These are phyloP conservation scores for Rhynchopsitta pachyrhyncha DNA, from an alignment of 2,113 vertebrate genomes.

Conservation along the genomic window DNA sequence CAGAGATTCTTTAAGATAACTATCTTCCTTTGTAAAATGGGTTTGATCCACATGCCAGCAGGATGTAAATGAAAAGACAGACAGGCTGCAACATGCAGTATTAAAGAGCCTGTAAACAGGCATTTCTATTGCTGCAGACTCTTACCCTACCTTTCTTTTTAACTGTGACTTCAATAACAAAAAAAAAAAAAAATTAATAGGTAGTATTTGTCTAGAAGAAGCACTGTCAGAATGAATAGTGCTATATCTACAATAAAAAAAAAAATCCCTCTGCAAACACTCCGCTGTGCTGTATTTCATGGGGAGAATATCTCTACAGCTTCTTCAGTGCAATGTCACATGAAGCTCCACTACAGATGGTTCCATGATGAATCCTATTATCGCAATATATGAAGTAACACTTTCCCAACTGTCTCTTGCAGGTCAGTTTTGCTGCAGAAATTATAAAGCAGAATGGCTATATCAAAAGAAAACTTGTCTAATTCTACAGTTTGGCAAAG, in stretches of 20 bases:
- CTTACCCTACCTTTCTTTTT: not conserved
- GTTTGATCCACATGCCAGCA: not conserved
- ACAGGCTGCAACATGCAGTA: not conserved
- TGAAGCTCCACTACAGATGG: not conserved
- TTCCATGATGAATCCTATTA: slow-evolving; percentile 6
- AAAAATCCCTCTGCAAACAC: not conserved
- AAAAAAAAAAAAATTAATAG: not conserved
- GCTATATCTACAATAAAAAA: not conserved
- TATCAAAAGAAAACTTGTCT: not conserved
- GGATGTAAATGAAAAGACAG: not conserved
- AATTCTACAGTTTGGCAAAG: not conserved
- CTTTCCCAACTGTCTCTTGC: not conserved
- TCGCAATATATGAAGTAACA: not conserved
- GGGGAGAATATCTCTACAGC: not conserved
- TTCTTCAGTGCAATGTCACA: not conserved
- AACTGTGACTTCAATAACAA: not conserved
- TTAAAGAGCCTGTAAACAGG: not conserved
- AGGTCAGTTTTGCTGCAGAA: slow-evolving; percentile 9
- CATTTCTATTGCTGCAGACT: not conserved
- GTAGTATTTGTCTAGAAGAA: not conserved
- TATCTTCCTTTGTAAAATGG: not conserved
- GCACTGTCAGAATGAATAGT: not conserved
- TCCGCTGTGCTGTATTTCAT: not conserved
- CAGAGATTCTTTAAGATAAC: not conserved
- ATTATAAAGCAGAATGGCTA: not conserved